Evolutionary conservation across 2,113 vertebrate species (phyloP).

Genomic region (Mionectes macconnelli): DNA sequence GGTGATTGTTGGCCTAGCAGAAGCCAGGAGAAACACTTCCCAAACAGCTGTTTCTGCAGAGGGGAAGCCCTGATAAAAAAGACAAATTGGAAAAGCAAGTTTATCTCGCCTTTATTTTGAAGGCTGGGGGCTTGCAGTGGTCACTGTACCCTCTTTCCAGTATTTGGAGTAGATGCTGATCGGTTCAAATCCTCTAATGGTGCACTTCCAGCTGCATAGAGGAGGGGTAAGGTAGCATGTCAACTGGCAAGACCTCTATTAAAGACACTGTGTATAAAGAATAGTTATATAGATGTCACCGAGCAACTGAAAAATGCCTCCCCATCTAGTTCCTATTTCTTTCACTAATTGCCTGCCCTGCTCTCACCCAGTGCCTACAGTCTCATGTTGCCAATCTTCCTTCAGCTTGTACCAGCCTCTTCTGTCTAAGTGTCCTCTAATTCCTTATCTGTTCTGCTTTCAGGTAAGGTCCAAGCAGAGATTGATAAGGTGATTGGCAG

Average conservation of each 20-base stretch:
- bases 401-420: not conserved
- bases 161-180: not conserved
- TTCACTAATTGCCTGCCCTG: not conserved
- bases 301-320: not conserved
- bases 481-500: constrained; percentile 72
- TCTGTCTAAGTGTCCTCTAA: not conserved
- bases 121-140: not conserved
- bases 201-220: not conserved
- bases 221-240: not conserved
- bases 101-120: accelerated
- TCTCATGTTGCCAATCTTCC: not conserved
- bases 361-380: not conserved
- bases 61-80: not conserved
- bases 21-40: not conserved
- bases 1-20: not conserved
- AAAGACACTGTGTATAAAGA: not conserved
- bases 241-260: not conserved
- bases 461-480: constrained; percentile 72
- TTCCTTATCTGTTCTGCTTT: not conserved
- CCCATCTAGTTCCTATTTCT: not conserved
- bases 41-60: not conserved
- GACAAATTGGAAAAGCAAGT: not conserved
- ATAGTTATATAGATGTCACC: not conserved
- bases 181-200: not conserved
- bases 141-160: not conserved